Conservation (phyloP, 2,888 invertebrate genomes). For the Corbicula japonica region DNA sequence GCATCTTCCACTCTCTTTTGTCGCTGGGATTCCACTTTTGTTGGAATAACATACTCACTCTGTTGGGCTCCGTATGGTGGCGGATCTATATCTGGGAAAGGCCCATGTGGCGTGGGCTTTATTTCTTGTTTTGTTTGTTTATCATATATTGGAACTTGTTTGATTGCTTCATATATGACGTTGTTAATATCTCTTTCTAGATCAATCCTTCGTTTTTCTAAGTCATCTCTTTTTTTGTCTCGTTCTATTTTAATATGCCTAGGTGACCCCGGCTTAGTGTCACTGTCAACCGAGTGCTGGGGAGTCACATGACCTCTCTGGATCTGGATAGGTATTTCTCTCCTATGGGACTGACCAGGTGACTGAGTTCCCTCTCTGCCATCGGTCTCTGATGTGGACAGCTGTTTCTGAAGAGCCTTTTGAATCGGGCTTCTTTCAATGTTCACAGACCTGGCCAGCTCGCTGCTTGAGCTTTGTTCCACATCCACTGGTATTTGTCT, state of each 20-base stretch:
- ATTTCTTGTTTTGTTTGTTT: conserved; percentile 41
- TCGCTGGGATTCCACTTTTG: conserved; percentile 45
- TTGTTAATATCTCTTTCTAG: conserved; percentile 65
- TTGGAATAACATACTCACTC: conserved; percentile 57
- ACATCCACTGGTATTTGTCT: conserved; percentile 56
- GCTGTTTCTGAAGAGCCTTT: conserved; percentile 19
- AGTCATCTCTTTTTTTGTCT: conserved; percentile 53
- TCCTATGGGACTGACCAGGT: conserved; percentile 1
- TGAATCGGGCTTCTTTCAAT: conserved; percentile 34
- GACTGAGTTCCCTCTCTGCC: conserved; percentile 8
- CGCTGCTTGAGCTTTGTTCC: conserved; percentile 24
- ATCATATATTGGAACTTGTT: conserved; percentile 59
- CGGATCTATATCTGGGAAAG: conserved; percentile 28
- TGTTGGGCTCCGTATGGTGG: conserved; percentile 30
- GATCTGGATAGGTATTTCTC: conserved; percentile 55
- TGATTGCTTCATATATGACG: conserved; percentile 65
- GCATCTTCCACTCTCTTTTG: conserved; percentile 52
- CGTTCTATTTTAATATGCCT: conserved; percentile 42
- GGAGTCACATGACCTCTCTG: conserved; percentile 26
- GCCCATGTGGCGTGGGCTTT: conserved; percentile 4
- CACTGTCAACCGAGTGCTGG: conserved; percentile 21
- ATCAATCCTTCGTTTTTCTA: conserved; percentile 53
- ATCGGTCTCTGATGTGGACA: conserved; percentile 11
- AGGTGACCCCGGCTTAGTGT: conserved; percentile 42
- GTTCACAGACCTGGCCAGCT: conserved; percentile 10